phyloP scores from a whole-genome alignment of 2,113 vertebrate species.

The Cavia porcellus region DNA sequence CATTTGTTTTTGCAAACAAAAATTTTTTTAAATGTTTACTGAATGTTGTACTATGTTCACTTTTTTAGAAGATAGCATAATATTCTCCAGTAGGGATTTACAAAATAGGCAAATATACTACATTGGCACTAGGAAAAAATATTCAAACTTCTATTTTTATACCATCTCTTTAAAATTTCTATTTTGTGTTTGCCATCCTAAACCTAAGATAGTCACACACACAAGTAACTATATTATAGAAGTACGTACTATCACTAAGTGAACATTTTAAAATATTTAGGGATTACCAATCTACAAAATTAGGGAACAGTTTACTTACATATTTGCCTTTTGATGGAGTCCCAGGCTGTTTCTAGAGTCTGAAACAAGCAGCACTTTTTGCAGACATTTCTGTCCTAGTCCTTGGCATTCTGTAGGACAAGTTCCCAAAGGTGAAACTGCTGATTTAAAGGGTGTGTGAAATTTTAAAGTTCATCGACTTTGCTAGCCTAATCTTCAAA shows the following conservation, averaged over 20 bases:
- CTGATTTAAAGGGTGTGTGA: background rate
- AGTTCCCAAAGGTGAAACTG: background rate
- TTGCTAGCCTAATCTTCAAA: background rate
- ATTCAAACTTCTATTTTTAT: background rate
- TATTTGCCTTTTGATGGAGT: background rate
- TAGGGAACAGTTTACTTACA: background rate
- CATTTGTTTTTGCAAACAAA: background rate
- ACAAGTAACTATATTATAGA: background rate
- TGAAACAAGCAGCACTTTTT: background rate
- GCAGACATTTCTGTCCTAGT: rapidly evolving
- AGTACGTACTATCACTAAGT: background rate
- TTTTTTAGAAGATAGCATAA: background rate
- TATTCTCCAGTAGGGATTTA: background rate
- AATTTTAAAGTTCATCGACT: background rate
- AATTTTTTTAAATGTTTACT: background rate
- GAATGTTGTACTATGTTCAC: background rate
- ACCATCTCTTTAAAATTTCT: background rate
- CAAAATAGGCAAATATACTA: background rate
- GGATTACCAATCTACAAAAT: background rate
- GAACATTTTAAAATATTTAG: background rate
- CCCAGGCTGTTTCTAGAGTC: background rate
- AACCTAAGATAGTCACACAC: background rate
- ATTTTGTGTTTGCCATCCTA: slow-evolving; percentile 40
- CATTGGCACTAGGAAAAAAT: background rate
- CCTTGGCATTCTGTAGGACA: background rate